Base-by-base conservation (phyloP, 2,797 vertebrate species). In the Picus viridis region DNA sequence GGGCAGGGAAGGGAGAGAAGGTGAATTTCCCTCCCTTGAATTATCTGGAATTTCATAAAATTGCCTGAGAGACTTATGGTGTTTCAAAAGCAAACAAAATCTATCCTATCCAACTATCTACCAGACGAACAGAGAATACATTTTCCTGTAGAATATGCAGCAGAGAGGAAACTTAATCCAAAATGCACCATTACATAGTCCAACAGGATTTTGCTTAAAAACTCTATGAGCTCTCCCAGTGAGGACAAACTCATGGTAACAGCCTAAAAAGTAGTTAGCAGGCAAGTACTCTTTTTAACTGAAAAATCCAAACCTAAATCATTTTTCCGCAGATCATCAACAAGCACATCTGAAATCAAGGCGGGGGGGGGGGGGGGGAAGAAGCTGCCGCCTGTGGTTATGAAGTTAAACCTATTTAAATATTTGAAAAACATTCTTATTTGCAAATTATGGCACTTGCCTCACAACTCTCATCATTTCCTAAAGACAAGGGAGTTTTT, bases 161-260 rank as follows among this genome's bases (percentile, higher is more conserved):
- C 30, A 89, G 59, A 70, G 53, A 91, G 16, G 57, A 89, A 93
- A 57, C 43, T 53, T 76, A 91, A 90, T 71, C 89, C 84, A 89
- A 89, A 78, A 73, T 54, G 49, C 57, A 83, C 75, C 63, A 64
- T 76, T 75, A 83, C 45, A n/a, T 2, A 73, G 51, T 70, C 63
- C 74, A 87, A 73, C 24, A 88, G 79, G 75, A 90, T 87, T 86
- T 93, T 93, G 53, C 63, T 89, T 75, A 73, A 57, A 79, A 86
- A 90, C 71, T n/a, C 63, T 19, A 36, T 54, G 47, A 72, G 36
- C 70, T 20, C n/a, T 8, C 26, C n/a, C 63, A 69, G 51, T 7
- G 30, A 93, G 92, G 63, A 41, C 12, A 83, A 80, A 17, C 19
- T 89, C 56, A 72, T 24, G 15, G 16, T 17, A 86, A 56, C 39